A percentile compares a stretch with the other conserved stretches of the same genome.
phyloP scores from a whole-genome alignment of 2,888 invertebrate genomes.

The Tenthredo amoena region DNA sequence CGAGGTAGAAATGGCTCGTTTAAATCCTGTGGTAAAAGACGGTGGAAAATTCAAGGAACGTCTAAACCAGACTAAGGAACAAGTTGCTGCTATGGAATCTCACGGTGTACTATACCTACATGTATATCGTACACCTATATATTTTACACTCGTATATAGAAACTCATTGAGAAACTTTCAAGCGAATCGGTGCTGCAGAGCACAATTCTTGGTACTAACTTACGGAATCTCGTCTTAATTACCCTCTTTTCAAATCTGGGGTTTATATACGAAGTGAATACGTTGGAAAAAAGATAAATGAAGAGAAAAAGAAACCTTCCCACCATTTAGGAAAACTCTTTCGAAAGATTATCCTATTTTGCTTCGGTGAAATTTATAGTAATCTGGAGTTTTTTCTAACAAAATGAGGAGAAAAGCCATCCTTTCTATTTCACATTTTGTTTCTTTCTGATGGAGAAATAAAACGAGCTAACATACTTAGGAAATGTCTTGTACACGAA shows the following conservation, averaged over 20 bases:
- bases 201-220: slow-evolving; percentile 33
- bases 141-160: slow-evolving; percentile 5
- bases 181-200: background rate
- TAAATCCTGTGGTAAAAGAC: background rate
- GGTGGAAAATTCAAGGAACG: slow-evolving; percentile 7
- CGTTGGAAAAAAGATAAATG: too few relatives aligned
- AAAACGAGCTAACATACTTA: background rate
- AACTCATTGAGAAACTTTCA: slow-evolving; percentile 39
- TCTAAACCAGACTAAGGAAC: slow-evolving; percentile 37
- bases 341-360: background rate
- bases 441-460: background rate
- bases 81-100: slow-evolving; percentile 16
- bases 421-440: background rate
- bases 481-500: background rate
- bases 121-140: background rate
- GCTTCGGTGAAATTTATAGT: background rate
- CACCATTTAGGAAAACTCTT: slow-evolving; percentile 1
- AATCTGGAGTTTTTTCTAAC: background rate
- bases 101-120: background rate
- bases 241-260: slow-evolving; percentile 1
- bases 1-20: background rate
- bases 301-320: background rate
- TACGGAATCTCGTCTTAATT: slow-evolving; percentile 29
- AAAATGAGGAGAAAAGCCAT: background rate
- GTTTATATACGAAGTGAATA: background rate